Evolutionary conservation across 2,888 invertebrate species (phyloP).

Genomic region (Sphinx pinastri): DNA sequence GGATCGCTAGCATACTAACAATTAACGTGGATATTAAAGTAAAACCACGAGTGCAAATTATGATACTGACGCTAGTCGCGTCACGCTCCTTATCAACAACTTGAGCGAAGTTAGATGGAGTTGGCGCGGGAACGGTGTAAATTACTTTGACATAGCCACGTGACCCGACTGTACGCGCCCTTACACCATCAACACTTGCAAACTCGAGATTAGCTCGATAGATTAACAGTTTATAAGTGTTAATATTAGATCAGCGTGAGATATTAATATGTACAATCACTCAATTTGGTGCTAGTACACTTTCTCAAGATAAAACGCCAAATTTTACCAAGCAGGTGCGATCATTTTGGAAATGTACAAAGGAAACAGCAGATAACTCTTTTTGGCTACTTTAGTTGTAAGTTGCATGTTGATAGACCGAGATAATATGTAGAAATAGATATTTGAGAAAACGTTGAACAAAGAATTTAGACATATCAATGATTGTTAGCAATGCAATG

Average conservation of each 20-base stretch:
- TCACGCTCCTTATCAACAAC: constrained; percentile 76
- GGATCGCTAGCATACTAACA: background rate
- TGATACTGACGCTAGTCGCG: constrained; percentile 47
- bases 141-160: constrained; percentile 71
- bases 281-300: no score
- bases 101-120: constrained; percentile 70
- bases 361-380: no score
- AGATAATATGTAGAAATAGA: no score
- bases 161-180: constrained; percentile 59
- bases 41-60: constrained; percentile 46
- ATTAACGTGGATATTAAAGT: background rate
- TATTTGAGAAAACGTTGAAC: no score
- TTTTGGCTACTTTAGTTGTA: no score
- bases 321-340: no score
- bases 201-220: constrained; percentile 13
- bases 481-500: no score
- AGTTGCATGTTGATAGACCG: no score
- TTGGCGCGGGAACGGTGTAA: constrained; percentile 65
- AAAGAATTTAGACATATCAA: no score
- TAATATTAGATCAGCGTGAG: background rate
- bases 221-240: constrained; percentile 5
- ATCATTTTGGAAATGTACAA: no score
- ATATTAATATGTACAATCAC: no score
- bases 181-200: constrained; percentile 32
- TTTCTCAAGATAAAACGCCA: no score